phyloP scores from a whole-genome alignment of 2,797 vertebrate genomes.

The Craterocephalus amniculus region DNA sequence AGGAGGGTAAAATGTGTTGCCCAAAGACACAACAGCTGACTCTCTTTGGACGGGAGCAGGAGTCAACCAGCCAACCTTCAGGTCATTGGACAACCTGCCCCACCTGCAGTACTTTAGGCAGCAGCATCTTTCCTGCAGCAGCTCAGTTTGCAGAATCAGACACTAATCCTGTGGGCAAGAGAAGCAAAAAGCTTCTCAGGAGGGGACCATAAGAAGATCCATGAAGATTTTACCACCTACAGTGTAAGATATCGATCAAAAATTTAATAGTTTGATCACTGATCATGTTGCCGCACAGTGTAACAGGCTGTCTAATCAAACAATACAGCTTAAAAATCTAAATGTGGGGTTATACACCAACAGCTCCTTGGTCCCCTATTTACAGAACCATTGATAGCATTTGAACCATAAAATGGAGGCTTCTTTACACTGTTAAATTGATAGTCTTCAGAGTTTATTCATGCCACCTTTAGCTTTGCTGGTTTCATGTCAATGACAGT shows the following conservation, averaged over 20 bases:
- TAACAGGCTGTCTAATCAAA: background rate
- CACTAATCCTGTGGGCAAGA: background rate
- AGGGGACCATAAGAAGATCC: background rate
- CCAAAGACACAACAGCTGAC: too few species aligned
- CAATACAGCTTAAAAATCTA: background rate
- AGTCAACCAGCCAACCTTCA: too few species aligned
- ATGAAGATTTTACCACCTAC: background rate
- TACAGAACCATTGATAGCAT: background rate
- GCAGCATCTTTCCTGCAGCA: background rate
- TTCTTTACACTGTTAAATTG: background rate
- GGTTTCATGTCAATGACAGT: conserved; percentile 4
- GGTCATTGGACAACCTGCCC: too few species aligned
- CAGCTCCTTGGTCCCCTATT: background rate
- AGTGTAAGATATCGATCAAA: too few species aligned
- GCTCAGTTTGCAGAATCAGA: background rate
- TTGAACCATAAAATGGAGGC: background rate
- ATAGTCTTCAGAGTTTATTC: conserved; percentile 5
- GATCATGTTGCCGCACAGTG: background rate
- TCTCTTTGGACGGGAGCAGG: too few species aligned
- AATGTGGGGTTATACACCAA: too few species aligned
- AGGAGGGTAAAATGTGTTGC: too few species aligned
- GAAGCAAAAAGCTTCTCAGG: background rate
- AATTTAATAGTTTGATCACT: too few species aligned
- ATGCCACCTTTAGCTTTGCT: conserved; percentile 18
- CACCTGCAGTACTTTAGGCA: background rate